Base-by-base conservation (phyloP, 2,797 vertebrate species). In the Acanthornis magna region DNA sequence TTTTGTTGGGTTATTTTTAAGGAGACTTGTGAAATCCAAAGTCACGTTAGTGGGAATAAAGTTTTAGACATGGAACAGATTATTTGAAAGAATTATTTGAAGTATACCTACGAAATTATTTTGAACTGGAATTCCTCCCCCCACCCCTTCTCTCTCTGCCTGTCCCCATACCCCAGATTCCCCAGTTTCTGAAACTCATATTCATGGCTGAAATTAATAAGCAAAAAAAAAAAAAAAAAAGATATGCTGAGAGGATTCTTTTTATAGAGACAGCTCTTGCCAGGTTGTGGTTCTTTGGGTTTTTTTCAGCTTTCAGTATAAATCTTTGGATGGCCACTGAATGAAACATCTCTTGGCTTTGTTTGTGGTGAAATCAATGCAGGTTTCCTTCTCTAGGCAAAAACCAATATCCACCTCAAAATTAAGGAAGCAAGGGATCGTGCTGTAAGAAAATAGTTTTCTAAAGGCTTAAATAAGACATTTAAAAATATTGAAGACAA, bases 311-410 rank as follows among this genome's bases (percentile, higher is more conserved):
- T 34, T 91, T 83, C 43, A 78, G 34, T 68, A 30, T 30, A 74
- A 66, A 93, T 90, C 63, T 85, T 76, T 74, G 50, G 27, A 45
- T 72, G 63, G 65, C 27, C 85, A 43, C 61, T 54, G 87, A 85
- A 74, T 66, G 51, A 82, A 84, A 29, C 60, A 57, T 47, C 63
- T 85, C 57, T 70, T 94, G 85, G 58, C 87, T 95, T 95, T 96
- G 82, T 81, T 92, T 88, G 32, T 77, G 74, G 47, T 88, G 50
- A 92, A 87, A 54, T 82, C 60, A 65, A n/a, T 65, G 38, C 66
- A 91, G 78, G 51, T 16, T 81, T 77, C 74, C 38, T 79, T 57
- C 77, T 66, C 10, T 13, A 78, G 84, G 48, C 43, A 90, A 88
- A 94, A 81, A 14, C 7, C 72, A 78, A 2, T 14, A 36, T 62